These are phyloP conservation scores for Myiozetetes cayanensis DNA, from an alignment of 2,113 vertebrate genomes.

Conservation along the genomic window DNA sequence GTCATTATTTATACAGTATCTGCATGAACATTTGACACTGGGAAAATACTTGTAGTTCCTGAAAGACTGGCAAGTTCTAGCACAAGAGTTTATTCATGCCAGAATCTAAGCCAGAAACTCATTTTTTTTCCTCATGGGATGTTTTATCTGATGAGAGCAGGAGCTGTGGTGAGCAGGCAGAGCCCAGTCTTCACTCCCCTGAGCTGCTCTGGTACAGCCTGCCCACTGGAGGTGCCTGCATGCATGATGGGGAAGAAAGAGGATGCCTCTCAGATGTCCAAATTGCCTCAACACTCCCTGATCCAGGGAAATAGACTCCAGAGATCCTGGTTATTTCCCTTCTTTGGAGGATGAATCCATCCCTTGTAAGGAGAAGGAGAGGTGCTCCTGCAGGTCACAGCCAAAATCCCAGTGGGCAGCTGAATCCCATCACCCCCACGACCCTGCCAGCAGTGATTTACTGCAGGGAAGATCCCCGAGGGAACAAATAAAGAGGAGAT, in stretches of 20 bases:
- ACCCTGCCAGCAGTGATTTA: not conserved
- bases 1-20: conserved; percentile 47
- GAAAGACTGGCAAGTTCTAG: conserved; percentile 20
- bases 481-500: conserved; percentile 20
- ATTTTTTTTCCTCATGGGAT: not conserved
- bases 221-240: not conserved
- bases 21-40: conserved; percentile 46
- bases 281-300: not conserved
- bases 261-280: not conserved
- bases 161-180: not conserved
- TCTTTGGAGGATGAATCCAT: not conserved
- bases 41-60: conserved; percentile 47
- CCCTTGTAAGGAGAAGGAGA: not conserved
- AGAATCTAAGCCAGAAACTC: conserved; percentile 13
- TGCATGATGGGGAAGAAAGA: not conserved
- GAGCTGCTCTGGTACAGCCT: not conserved
- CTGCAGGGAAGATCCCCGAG: not conserved
- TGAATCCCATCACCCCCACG: not conserved
- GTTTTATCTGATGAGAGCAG: not conserved
- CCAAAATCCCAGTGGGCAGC: not conserved
- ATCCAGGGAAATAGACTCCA: accelerated
- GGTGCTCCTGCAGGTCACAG: not conserved
- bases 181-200: not conserved
- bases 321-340: not conserved
- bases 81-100: not conserved